Percentiles rank a stretch among this genome's conserved stretches.
These are phyloP conservation scores for Melanotaenia parkinsoni DNA, from an alignment of 2,797 vertebrate species.

Conservation along the genomic window DNA sequence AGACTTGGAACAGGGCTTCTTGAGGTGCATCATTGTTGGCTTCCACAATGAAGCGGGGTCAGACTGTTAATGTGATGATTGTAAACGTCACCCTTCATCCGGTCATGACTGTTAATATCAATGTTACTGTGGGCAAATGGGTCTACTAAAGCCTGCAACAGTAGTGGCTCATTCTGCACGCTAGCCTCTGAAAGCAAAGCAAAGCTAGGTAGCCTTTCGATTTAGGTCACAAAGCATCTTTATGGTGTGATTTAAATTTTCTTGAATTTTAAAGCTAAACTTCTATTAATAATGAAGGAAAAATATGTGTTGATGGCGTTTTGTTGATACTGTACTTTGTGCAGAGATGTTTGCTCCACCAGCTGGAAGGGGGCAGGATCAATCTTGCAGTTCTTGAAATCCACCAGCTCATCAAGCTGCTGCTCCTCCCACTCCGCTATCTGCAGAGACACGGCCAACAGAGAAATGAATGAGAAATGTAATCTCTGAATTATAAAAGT, in stretches of 20 bases:
- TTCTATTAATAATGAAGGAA: background rate
- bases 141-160: background rate
- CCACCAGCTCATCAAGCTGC: constrained; percentile 91
- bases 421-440: constrained; percentile 95
- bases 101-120: too few relatives aligned
- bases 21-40: too few relatives aligned
- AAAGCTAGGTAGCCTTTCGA: background rate
- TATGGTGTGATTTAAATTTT: background rate
- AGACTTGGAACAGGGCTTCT: too few relatives aligned
- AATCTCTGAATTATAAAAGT: background rate
- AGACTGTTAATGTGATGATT: too few relatives aligned
- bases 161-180: background rate
- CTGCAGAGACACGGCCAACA: constrained; percentile 71
- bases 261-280: background rate
- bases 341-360: constrained; percentile 94
- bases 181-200: constrained; percentile 3
- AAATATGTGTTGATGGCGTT: background rate
- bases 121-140: background rate
- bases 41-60: too few relatives aligned
- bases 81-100: too few relatives aligned
- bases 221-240: background rate
- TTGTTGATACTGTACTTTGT: constrained; percentile 73
- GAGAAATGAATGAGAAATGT: background rate
- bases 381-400: constrained; percentile 97
- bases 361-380: constrained; percentile 97